These are phyloP conservation scores for Microdon myrmicae DNA, from an alignment of 2,888 invertebrate species.

Conservation along the genomic window DNA sequence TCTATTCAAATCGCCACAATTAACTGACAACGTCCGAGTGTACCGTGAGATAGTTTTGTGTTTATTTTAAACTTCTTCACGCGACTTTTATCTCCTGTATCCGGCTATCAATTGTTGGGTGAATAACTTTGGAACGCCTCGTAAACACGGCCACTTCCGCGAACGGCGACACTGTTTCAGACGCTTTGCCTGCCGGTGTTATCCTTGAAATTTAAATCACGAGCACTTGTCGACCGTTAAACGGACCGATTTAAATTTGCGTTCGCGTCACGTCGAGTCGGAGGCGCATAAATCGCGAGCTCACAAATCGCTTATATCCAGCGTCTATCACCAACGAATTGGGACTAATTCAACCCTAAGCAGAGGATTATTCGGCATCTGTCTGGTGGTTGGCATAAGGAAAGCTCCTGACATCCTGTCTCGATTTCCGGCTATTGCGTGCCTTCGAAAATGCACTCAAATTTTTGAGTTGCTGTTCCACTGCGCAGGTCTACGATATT, in stretches of 20 bases:
- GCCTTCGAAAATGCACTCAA: conserved; percentile 9
- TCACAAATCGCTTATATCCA: conserved; percentile 46
- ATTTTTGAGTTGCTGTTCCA: conserved; percentile 13
- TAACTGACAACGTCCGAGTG: conserved; percentile 24
- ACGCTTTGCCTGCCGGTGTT: too few species aligned
- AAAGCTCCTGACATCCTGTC: conserved; percentile 35
- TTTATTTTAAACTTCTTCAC: conserved; percentile 3
- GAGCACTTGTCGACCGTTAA: conserved; percentile 10
- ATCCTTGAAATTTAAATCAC: too few species aligned
- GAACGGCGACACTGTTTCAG: too few species aligned
- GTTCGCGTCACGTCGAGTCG: conserved; percentile 37
- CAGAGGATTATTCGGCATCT: conserved; percentile 49
- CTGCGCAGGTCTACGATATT: conserved; percentile 22
- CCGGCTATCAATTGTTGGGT: too few species aligned
- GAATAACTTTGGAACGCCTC: too few species aligned
- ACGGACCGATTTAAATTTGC: conserved; percentile 14
- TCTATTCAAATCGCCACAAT: conserved; percentile 38
- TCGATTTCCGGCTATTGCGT: conserved; percentile 5
- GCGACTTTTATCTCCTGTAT: conserved; percentile 8
- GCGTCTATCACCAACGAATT: conserved; percentile 48
- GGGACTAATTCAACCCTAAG: conserved; percentile 51
- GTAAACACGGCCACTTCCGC: too few species aligned
- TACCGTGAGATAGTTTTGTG: conserved; percentile 12
- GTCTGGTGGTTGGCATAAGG: conserved; percentile 41
- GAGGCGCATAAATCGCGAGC: conserved; percentile 34